Conservation (phyloP, 2,888 invertebrate genomes). For the Leucoptera coffeella region DNA sequence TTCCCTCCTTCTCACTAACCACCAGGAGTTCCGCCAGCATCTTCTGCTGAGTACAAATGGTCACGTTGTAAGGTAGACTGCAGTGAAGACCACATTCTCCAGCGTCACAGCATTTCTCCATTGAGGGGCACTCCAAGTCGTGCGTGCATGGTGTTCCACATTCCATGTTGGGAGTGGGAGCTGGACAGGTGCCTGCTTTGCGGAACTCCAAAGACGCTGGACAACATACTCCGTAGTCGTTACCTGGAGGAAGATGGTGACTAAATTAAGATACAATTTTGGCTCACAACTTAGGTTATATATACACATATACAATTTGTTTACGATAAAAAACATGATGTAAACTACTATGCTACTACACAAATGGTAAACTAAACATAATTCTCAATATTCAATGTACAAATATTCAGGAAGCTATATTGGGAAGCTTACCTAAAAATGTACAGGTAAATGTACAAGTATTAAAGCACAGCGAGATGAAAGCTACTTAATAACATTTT, state of each 20-base stretch:
- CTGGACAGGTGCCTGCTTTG: conserved; percentile 74
- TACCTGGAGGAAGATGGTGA: conserved; percentile 30
- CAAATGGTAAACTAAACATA: too few relatives aligned
- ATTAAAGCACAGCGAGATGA: too few relatives aligned
- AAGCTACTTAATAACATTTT: too few relatives aligned
- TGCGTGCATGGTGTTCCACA: conserved; percentile 68
- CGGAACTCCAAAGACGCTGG: conserved; percentile 70
- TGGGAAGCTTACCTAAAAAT: too few relatives aligned
- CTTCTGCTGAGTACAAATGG: conserved; percentile 72
- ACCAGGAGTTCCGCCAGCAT: conserved; percentile 71
- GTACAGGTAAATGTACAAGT: too few relatives aligned
- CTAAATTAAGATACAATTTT: background rate
- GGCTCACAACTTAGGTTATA: too few relatives aligned
- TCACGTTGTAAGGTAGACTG: conserved; percentile 67
- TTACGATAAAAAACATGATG: too few relatives aligned
- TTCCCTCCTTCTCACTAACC: conserved; percentile 71
- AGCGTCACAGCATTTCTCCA: conserved; percentile 76
- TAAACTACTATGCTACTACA: too few relatives aligned
- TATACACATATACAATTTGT: too few relatives aligned
- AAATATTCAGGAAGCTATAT: too few relatives aligned
- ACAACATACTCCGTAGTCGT: conserved; percentile 85
- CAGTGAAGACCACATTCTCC: conserved; percentile 70
- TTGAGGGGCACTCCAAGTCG: conserved; percentile 75
- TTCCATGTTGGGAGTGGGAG: conserved; percentile 23
- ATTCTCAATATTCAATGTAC: too few relatives aligned